A percentile compares a stretch with the other conserved stretches of the same genome.
These are phyloP conservation scores for Emydocephalus ijimae DNA, from an alignment of 2,113 vertebrate genomes.

Conservation along the genomic window DNA sequence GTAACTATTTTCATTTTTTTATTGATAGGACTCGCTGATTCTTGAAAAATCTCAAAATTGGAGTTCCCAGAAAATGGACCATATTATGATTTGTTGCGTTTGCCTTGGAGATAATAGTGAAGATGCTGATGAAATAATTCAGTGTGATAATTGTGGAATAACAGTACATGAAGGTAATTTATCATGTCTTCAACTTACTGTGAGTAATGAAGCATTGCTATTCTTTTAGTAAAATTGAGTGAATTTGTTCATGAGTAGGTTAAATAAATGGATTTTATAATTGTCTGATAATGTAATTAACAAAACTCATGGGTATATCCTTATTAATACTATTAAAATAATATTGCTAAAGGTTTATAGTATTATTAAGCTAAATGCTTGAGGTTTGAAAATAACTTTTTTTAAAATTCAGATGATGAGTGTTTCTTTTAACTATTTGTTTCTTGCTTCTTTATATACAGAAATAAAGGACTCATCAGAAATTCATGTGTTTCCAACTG, in stretches of 20 bases:
- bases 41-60: slow-evolving; percentile 90
- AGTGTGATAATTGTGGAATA: slow-evolving; percentile 99
- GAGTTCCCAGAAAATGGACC: slow-evolving; percentile 92
- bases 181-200: slow-evolving; percentile 18
- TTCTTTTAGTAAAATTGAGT: neutral
- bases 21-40: slow-evolving; percentile 85
- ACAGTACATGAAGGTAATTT: slow-evolving; percentile 97
- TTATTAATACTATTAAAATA: too few species aligned
- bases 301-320: neutral
- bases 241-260: neutral
- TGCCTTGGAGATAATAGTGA: slow-evolving; percentile 98
- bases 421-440: neutral
- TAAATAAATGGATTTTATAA: neutral
- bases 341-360: neutral
- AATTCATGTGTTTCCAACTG: neutral
- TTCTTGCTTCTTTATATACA: neutral
- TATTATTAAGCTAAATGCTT: neutral
- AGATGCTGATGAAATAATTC: slow-evolving; percentile 98
- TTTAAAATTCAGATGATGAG: neutral
- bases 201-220: slow-evolving; percentile 5
- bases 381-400: neutral
- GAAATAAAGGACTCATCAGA: neutral
- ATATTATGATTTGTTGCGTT: slow-evolving; percentile 98
- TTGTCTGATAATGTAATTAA: neutral
- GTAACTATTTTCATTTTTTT: slow-evolving; percentile 58